phyloP scores from a whole-genome alignment of 2,888 invertebrate genomes.

The Orchesella flavescens region DNA sequence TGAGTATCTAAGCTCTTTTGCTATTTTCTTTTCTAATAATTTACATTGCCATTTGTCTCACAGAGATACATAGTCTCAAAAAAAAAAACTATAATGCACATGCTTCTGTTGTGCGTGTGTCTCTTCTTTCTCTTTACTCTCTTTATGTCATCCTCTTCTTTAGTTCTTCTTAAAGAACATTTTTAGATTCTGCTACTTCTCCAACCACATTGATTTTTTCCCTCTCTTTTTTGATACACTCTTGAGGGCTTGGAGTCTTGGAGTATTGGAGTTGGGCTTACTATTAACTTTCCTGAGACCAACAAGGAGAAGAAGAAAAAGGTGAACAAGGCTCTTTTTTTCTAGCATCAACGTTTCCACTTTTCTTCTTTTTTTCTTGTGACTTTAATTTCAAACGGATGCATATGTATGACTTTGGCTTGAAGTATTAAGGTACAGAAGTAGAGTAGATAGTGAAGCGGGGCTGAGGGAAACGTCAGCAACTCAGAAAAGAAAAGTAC shows the following conservation, averaged over 20 bases:
- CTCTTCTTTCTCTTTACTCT: constrained; percentile 27
- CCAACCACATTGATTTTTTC: constrained; percentile 57
- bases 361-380: constrained; percentile 33
- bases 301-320: constrained; percentile 38
- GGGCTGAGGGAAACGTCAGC: neutral
- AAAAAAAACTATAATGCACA: neutral
- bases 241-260: constrained; percentile 57
- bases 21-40: constrained; percentile 46
- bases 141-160: constrained; percentile 47
- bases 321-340: constrained; percentile 59
- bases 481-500: constrained; percentile 23
- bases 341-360: constrained; percentile 10
- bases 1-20: constrained; percentile 43
- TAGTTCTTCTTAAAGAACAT: constrained; percentile 2
- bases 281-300: constrained; percentile 30
- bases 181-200: constrained; percentile 49
- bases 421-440: neutral
- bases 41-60: constrained; percentile 56
- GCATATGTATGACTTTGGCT: constrained; percentile 61
- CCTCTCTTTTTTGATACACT: constrained; percentile 55
- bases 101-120: constrained; percentile 4
- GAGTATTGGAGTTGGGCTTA: too few relatives aligned
- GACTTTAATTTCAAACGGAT: constrained; percentile 65
- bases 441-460: constrained; percentile 2
- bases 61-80: neutral